phyloP scores from a whole-genome alignment of 1,140 invertebrate genomes.

The Heliconius hermathena region DNA sequence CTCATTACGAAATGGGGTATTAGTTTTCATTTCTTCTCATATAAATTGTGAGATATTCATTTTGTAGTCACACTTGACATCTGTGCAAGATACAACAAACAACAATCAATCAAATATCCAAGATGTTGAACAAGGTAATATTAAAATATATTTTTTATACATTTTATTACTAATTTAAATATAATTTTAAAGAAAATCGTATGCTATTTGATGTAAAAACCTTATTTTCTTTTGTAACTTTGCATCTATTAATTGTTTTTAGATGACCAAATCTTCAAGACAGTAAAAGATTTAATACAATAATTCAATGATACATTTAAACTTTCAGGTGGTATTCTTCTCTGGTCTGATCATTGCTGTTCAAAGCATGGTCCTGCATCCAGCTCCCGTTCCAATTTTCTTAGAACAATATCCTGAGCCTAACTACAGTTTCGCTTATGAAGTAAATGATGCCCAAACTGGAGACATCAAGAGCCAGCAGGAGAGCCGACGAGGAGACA shows the following conservation, averaged over 20 bases:
- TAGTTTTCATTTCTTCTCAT: slow-evolving; percentile 68
- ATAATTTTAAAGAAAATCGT: background rate
- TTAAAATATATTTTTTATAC: background rate
- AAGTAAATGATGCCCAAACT: slow-evolving; percentile 84
- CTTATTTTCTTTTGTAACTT: no score
- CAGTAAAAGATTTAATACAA: no score
- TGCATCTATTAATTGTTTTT: no score
- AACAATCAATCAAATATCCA: slow-evolving; percentile 45
- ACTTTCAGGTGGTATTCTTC: slow-evolving; percentile 56
- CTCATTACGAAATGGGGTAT: slow-evolving; percentile 65
- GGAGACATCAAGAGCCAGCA: slow-evolving; percentile 79
- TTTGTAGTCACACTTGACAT: slow-evolving; percentile 58
- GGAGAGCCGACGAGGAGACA: slow-evolving; percentile 82
- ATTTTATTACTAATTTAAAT: background rate
- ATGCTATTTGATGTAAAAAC: no score
- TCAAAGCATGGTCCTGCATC: slow-evolving; percentile 62
- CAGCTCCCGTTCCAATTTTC: slow-evolving; percentile 50
- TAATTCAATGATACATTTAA: background rate
- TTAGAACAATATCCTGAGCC: slow-evolving; percentile 51
- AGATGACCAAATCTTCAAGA: no score
- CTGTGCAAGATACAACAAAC: slow-evolving; percentile 40
- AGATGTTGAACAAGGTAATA: slow-evolving; percentile 62
- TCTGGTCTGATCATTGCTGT: slow-evolving; percentile 57
- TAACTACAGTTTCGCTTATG: slow-evolving; percentile 85
- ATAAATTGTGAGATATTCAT: slow-evolving; percentile 58